Base-by-base conservation (phyloP, 2,113 vertebrate genomes). In the Oreotrochilus melanogaster region DNA sequence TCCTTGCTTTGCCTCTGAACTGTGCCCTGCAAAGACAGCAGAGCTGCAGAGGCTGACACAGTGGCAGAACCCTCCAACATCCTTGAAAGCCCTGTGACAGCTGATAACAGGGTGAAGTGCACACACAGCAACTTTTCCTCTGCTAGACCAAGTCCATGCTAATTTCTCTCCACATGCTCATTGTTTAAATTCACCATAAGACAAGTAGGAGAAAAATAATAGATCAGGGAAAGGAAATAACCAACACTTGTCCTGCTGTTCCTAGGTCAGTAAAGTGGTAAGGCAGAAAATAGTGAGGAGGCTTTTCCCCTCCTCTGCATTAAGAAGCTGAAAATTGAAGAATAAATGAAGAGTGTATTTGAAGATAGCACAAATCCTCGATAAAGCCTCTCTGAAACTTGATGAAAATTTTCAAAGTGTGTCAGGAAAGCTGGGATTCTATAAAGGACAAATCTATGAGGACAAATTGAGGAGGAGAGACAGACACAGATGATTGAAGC, bases 291-390 rank as follows among this genome's bases (percentile, higher is more conserved):
- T 56, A 81, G 57, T 35, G 50, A 87, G 31, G 18, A 85, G 12
- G 30, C 33, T 95, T 93, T 88, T 61, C 16, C 24, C 14, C 18
- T 12, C 18, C 0, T 1, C 76, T 1, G 9, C 74, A 66, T 78
- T 80, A 91, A 92, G 92, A 93, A 85, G 57, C 53, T 70, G 66
- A 69, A 91, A 94, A 69, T 50, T 30, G 78, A 92, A 96, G 47
- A 94, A 64, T 33, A 91, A 78, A 89, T 62, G 64, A 87, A 81
- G 48, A 95, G 50, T 91, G 14, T 88, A 87, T 87, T 94, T 94
- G 84, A 96, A 97, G 95, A 96, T 74, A 97, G 88, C 64, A 85
- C 79, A 96, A 97, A 96, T 91, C 94, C 95, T 94, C 0, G 1
- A 91, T 92, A 96, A 94, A 85, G 28, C 73, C 60, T 92, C 75